Evolutionary conservation across 2,113 vertebrate genomes (phyloP).

Genomic region (Setophaga kirtlandii): DNA sequence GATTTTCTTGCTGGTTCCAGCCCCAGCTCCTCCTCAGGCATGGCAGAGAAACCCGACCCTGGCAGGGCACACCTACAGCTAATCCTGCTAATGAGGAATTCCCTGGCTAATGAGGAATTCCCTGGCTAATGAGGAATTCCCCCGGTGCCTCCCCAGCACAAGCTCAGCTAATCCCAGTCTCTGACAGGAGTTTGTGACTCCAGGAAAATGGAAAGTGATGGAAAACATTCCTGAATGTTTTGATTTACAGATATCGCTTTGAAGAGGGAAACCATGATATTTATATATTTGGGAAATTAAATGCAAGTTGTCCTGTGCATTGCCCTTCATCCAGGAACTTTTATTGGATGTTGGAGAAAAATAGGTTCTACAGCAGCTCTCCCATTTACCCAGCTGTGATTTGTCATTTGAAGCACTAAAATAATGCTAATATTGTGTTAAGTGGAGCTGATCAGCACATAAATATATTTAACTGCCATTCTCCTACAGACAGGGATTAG

Average conservation of each 20-base stretch:
- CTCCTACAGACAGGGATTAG: not conserved
- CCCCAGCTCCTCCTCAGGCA: not conserved
- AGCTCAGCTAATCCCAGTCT: conserved; percentile 11
- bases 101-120: not conserved
- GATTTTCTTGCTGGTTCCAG: not conserved
- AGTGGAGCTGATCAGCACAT: not conserved
- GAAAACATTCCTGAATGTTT: not conserved
- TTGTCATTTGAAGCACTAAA: not conserved
- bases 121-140: not conserved
- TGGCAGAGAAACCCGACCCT: not conserved
- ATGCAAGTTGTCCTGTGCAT: not conserved
- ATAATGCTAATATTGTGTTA: not conserved
- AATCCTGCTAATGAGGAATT: not conserved
- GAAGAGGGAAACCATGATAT: not conserved
- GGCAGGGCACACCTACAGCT: not conserved
- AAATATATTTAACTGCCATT: not conserved
- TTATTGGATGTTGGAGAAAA: not conserved
- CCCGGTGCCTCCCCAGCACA: not conserved
- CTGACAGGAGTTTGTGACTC: not conserved
- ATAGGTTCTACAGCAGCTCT: not conserved
- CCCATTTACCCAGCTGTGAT: not conserved
- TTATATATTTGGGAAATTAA: not conserved
- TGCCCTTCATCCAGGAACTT: not conserved
- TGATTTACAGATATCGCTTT: not conserved
- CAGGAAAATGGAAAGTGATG: not conserved